These are phyloP conservation scores for Oxycera nigricornis DNA, from an alignment of 2,888 invertebrate species.

Conservation along the genomic window DNA sequence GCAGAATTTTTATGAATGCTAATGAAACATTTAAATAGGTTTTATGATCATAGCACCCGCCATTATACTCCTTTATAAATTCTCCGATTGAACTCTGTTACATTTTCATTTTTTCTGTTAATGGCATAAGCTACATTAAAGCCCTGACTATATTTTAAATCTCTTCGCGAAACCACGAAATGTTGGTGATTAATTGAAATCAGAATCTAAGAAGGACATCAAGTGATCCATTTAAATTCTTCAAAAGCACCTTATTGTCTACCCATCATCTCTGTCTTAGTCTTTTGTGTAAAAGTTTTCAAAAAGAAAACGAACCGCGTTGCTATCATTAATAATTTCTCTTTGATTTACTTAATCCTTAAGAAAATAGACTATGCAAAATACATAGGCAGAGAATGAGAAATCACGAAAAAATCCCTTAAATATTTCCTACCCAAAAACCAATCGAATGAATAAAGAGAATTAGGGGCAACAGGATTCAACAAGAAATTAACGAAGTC, in stretches of 20 bases:
- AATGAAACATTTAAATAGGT: too few relatives aligned
- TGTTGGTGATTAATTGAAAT: conserved; percentile 34
- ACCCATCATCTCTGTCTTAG: neutral
- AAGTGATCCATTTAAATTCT: conserved; percentile 31
- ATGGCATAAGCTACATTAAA: conserved; percentile 22
- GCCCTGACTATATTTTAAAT: neutral
- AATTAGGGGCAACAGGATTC: conserved; percentile 14
- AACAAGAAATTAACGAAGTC: conserved; percentile 18
- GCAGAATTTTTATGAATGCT: too few relatives aligned
- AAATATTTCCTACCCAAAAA: neutral
- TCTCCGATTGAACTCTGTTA: too few relatives aligned
- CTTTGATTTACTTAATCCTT: conserved; percentile 39
- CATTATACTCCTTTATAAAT: too few relatives aligned
- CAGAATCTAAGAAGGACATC: conserved; percentile 28
- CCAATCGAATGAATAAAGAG: conserved; percentile 24
- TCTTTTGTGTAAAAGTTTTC: conserved; percentile 11
- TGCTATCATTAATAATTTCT: conserved; percentile 39
- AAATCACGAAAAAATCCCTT: conserved; percentile 5
- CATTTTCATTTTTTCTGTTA: too few relatives aligned
- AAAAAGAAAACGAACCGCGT: conserved; percentile 28
- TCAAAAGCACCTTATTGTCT: conserved; percentile 31
- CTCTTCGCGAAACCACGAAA: neutral
- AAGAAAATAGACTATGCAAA: conserved; percentile 20
- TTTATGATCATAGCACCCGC: too few relatives aligned
- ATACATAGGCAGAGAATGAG: conserved; percentile 9